Percentiles rank a stretch among this genome's conserved stretches.
Conservation (phyloP, 1,140 invertebrate species). For the Tribolium madens region DNA sequence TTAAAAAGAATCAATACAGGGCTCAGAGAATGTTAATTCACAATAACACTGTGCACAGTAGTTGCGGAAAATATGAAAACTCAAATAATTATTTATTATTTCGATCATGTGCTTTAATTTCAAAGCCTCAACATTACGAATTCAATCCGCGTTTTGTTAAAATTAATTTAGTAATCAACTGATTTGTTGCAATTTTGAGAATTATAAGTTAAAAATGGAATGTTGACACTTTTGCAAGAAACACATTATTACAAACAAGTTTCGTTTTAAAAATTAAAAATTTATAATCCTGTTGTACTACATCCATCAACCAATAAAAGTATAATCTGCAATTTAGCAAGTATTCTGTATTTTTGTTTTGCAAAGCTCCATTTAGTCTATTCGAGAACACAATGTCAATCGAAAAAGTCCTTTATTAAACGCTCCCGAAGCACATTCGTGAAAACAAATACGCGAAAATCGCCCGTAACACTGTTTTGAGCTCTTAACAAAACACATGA, state of each 20-base stretch:
- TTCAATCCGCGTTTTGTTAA: neutral
- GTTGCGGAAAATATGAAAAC: neutral
- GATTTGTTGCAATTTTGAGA: neutral
- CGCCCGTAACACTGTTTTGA: conserved; percentile 12
- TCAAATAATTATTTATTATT: neutral
- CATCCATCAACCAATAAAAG: neutral
- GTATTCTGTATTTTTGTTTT: neutral
- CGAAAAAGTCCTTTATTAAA: conserved; percentile 28
- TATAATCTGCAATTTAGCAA: neutral
- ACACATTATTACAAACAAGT: neutral
- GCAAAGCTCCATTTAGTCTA: neutral
- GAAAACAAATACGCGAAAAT: conserved; percentile 7
- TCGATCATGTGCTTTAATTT: neutral
- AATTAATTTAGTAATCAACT: neutral
- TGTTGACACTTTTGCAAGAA: too few relatives aligned
- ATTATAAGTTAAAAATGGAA: too few relatives aligned
- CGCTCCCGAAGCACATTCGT: conserved; percentile 5
- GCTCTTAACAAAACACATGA: conserved; percentile 16
- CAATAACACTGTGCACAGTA: neutral
- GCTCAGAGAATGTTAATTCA: neutral
- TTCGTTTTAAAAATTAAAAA: neutral
- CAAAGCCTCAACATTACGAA: neutral
- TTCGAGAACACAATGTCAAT: conserved; percentile 1
- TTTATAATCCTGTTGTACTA: neutral
- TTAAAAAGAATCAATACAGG: neutral